Conservation (phyloP, 2,113 vertebrate genomes). For the Neoarius graeffei region DNA sequence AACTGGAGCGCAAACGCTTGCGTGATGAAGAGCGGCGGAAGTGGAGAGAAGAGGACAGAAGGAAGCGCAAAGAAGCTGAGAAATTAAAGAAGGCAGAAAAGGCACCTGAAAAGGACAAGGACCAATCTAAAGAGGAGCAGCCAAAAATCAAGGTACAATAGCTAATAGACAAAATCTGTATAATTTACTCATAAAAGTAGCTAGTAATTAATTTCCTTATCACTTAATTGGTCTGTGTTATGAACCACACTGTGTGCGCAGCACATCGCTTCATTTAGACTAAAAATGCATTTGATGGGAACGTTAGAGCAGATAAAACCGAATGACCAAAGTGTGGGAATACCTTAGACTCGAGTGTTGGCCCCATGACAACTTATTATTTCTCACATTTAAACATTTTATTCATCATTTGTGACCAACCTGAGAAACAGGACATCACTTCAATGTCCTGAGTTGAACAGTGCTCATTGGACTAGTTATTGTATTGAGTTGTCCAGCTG, state of each 20-base stretch:
- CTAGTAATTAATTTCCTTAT: background rate
- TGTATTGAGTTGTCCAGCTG: too few relatives aligned
- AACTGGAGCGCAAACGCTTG: slow-evolving; percentile 92
- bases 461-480: background rate
- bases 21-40: slow-evolving; percentile 96
- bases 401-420: background rate
- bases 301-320: background rate
- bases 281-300: background rate
- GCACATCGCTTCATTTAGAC: background rate
- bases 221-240: background rate
- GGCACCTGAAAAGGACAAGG: slow-evolving; percentile 84
- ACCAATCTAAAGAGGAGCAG: slow-evolving; percentile 91
- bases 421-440: background rate
- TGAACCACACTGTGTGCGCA: background rate
- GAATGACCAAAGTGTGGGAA: background rate
- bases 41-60: slow-evolving; percentile 95
- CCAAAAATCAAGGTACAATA: slow-evolving; percentile 93
- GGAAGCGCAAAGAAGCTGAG: slow-evolving; percentile 93
- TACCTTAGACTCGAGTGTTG: background rate
- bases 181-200: background rate
- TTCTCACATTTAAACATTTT: too few relatives aligned
- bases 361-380: background rate
- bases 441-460: background rate
- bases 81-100: slow-evolving; percentile 88
- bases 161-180: background rate